phyloP scores from a whole-genome alignment of 2,888 invertebrate genomes.

The Apoda limacodes region DNA sequence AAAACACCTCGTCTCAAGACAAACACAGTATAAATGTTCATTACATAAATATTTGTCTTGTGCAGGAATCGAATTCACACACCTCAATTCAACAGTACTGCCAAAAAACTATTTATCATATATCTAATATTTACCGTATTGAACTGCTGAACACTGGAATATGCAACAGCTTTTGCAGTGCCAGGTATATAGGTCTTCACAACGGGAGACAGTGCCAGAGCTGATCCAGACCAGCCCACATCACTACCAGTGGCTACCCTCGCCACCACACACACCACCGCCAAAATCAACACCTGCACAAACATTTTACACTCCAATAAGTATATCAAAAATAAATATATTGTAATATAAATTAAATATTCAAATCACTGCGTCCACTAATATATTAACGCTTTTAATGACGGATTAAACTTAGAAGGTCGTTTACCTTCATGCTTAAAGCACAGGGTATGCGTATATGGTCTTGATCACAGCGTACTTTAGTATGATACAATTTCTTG shows the following conservation, averaged over 20 bases:
- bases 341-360: too few species aligned
- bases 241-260: slow-evolving; percentile 24
- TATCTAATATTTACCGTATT: slow-evolving; percentile 36
- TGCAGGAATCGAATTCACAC: too few species aligned
- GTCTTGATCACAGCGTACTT: too few species aligned
- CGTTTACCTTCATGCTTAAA: too few species aligned
- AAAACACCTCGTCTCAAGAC: not conserved
- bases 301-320: too few species aligned
- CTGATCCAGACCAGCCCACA: slow-evolving; percentile 24
- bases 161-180: slow-evolving; percentile 41
- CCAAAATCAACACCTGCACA: slow-evolving; percentile 30
- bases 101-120: not conserved
- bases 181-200: slow-evolving; percentile 35
- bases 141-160: slow-evolving; percentile 50
- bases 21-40: not conserved
- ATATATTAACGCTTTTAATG: too few species aligned
- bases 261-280: slow-evolving; percentile 31
- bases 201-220: slow-evolving; percentile 32
- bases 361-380: too few species aligned
- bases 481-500: too few species aligned
- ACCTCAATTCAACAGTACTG: not conserved
- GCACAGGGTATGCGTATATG: too few species aligned
- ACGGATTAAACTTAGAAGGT: too few species aligned
- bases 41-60: too few species aligned
- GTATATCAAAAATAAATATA: too few species aligned